Evolutionary conservation across 2,888 invertebrate genomes (phyloP).

Genomic region (Barypeithes pellucidus): DNA sequence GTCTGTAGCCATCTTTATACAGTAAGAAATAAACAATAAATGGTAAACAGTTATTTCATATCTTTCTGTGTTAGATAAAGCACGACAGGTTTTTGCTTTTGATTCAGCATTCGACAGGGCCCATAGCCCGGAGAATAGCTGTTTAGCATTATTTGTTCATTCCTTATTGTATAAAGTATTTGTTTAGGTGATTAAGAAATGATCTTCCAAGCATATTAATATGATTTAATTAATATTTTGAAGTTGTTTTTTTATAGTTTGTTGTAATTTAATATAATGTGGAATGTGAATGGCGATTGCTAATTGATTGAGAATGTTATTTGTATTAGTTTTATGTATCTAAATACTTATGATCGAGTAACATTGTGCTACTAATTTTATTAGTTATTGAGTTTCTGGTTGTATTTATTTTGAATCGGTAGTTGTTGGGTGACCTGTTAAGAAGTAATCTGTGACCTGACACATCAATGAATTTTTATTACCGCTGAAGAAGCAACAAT

Average conservation of each 20-base stretch:
- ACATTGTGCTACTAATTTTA: not conserved
- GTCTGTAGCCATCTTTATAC: too few species aligned
- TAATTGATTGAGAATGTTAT: not conserved
- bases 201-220: too few species aligned
- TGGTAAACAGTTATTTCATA: too few species aligned
- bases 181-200: too few species aligned
- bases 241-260: not conserved
- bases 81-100: too few species aligned
- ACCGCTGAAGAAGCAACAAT: not conserved
- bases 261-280: not conserved
- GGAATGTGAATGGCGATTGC: constrained; percentile 5
- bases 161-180: too few species aligned
- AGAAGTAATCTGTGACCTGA: constrained; percentile 50
- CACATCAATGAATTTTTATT: not conserved
- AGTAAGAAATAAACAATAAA: too few species aligned
- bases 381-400: not conserved
- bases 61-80: too few species aligned
- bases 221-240: too few species aligned
- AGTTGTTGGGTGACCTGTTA: not conserved
- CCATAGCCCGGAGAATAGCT: too few species aligned
- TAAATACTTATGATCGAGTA: not conserved
- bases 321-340: not conserved
- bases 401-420: not conserved
- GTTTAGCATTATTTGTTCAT: too few species aligned
- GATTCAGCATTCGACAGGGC: too few species aligned